phyloP scores from a whole-genome alignment of 2,113 vertebrate species.

The Girardinichthys multiradiatus region DNA sequence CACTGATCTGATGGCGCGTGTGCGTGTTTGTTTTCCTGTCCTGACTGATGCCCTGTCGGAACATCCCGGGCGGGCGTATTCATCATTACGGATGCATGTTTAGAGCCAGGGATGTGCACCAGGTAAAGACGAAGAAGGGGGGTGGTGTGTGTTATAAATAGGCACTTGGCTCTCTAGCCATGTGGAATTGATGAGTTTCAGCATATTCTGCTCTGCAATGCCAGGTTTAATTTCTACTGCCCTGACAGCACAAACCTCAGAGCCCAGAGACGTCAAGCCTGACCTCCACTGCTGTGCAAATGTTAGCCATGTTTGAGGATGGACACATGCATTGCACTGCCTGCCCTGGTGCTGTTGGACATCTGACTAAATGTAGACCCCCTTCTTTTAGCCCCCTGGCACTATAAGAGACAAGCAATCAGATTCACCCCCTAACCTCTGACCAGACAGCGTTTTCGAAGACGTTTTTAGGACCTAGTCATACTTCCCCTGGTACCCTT shows the following conservation, averaged over 20 bases:
- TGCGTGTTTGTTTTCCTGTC: constrained; percentile 72
- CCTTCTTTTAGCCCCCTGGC: constrained; percentile 59
- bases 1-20: constrained; percentile 65
- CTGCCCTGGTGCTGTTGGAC: constrained; percentile 45
- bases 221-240: constrained; percentile 80
- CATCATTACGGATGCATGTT: constrained; percentile 77
- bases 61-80: constrained; percentile 71
- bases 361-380: constrained; percentile 49
- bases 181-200: constrained; percentile 82
- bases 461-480: constrained; percentile 28
- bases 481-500: constrained; percentile 10
- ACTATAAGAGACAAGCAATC: constrained; percentile 69
- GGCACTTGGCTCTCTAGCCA: constrained; percentile 79
- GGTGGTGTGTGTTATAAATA: constrained; percentile 75
- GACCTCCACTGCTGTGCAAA: constrained; percentile 80
- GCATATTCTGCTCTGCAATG: constrained; percentile 77
- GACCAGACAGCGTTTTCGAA: constrained; percentile 38
- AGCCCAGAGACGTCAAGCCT: constrained; percentile 76
- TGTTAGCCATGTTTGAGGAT: constrained; percentile 80
- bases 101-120: constrained; percentile 73
- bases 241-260: constrained; percentile 78
- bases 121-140: constrained; percentile 65
- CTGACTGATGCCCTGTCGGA: constrained; percentile 78
- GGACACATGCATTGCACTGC: constrained; percentile 53
- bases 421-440: constrained; percentile 46